Percentiles rank a stretch among this genome's conserved stretches.
phyloP scores from a whole-genome alignment of 2,113 vertebrate genomes.

The Ibidorhyncha struthersii region DNA sequence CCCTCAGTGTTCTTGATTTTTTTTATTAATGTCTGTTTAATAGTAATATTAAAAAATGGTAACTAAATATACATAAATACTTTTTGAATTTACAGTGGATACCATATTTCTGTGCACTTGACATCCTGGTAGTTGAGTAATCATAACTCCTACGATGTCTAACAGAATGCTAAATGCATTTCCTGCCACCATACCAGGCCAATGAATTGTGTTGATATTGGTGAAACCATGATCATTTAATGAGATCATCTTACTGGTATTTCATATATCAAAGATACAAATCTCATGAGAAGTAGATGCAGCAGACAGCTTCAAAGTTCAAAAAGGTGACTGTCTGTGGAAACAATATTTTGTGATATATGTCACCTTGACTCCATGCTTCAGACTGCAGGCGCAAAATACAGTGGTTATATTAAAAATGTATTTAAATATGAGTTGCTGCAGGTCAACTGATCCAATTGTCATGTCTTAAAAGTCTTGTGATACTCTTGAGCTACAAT shows the following conservation, averaged over 20 bases:
- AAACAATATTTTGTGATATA: neutral
- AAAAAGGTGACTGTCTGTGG: neutral
- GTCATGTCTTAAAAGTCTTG: neutral
- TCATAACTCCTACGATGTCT: neutral
- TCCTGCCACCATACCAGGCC: neutral
- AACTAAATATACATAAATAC: slow-evolving; percentile 32
- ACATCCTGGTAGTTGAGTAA: slow-evolving; percentile 27
- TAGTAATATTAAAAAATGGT: slow-evolving; percentile 25
- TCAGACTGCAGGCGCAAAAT: neutral
- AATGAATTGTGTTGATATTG: neutral
- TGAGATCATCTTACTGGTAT: neutral
- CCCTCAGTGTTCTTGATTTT: neutral
- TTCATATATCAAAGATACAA: neutral
- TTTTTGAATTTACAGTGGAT: neutral
- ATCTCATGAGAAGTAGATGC: neutral
- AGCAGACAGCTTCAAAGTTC: neutral
- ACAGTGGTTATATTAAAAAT: neutral
- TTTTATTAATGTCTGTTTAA: slow-evolving; percentile 30
- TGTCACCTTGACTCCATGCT: neutral
- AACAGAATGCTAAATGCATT: neutral
- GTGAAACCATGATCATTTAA: neutral
- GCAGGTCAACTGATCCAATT: neutral
- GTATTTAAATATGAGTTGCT: neutral
- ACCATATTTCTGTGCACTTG: slow-evolving; percentile 12
- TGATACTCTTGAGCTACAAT: neutral